Percentiles rank a stretch among this genome's conserved stretches.
Evolutionary conservation across 2,888 invertebrate species (phyloP).

Genomic region (Tinea pellionella): DNA sequence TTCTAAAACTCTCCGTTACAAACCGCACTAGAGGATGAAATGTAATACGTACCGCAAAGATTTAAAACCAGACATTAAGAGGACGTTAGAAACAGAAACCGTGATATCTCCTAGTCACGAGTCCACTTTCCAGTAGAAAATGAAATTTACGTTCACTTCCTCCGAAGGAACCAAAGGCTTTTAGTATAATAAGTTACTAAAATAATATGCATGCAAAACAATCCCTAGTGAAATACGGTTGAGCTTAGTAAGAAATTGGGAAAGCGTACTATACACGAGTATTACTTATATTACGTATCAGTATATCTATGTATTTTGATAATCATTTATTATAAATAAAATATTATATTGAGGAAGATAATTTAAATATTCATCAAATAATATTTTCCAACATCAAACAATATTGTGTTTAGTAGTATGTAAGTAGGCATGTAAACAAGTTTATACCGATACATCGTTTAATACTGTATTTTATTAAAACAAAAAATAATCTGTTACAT

Average conservation of each 20-base stretch:
- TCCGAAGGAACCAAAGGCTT: slow-evolving; percentile 33
- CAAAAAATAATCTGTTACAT: background rate
- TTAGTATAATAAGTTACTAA: slow-evolving; percentile 31
- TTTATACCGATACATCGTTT: background rate
- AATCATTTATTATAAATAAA: background rate
- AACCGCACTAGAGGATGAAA: background rate
- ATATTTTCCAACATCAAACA: background rate
- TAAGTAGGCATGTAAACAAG: background rate
- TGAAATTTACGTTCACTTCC: slow-evolving; percentile 65
- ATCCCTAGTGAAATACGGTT: slow-evolving; percentile 2
- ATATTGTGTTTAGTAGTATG: background rate
- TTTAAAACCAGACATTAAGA: background rate
- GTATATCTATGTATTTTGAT: background rate
- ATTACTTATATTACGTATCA: background rate
- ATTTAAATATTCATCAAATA: background rate
- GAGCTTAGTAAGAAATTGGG: background rate
- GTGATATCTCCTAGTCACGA: background rate
- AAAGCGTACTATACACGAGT: background rate
- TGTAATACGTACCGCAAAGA: background rate
- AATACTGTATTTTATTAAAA: background rate
- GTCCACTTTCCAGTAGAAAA: slow-evolving; percentile 61
- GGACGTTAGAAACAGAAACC: background rate
- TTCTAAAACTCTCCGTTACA: background rate
- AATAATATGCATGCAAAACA: slow-evolving; percentile 9
- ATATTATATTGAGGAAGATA: background rate